phyloP scores from a whole-genome alignment of 1,140 invertebrate species.

The Lordiphosa collinella region DNA sequence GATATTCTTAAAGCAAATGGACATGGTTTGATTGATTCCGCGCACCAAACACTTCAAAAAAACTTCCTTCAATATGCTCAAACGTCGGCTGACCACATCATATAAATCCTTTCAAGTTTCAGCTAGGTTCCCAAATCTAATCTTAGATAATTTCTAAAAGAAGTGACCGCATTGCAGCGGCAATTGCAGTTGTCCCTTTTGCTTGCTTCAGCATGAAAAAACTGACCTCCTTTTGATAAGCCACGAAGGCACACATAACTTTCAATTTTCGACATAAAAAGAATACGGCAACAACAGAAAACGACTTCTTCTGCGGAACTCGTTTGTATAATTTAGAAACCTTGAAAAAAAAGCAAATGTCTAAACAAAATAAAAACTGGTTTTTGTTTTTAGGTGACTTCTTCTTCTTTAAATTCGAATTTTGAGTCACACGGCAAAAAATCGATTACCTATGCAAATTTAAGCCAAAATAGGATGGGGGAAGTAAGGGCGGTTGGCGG shows the following conservation, averaged over 20 bases:
- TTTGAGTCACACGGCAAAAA: conserved; percentile 13
- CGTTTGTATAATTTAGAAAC: conserved; percentile 10
- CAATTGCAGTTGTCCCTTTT: too few relatives aligned
- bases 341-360: conserved; percentile 12
- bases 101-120: too few relatives aligned
- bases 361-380: conserved; percentile 11
- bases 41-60: too few relatives aligned
- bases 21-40: too few relatives aligned
- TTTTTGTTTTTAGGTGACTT: conserved; percentile 8
- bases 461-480: neutral
- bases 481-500: neutral
- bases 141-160: conserved; percentile 3
- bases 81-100: too few relatives aligned
- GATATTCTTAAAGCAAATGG: too few relatives aligned
- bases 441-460: conserved; percentile 19
- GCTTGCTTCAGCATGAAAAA: neutral
- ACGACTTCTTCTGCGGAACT: neutral
- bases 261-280: conserved; percentile 10
- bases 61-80: too few relatives aligned
- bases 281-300: neutral
- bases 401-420: conserved; percentile 1
- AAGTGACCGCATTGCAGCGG: too few relatives aligned
- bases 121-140: neutral
- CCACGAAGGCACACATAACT: conserved; percentile 4
- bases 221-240: conserved; percentile 6